Conservation (phyloP, 1,140 invertebrate genomes). For the Drosophila equinoxialis region DNA sequence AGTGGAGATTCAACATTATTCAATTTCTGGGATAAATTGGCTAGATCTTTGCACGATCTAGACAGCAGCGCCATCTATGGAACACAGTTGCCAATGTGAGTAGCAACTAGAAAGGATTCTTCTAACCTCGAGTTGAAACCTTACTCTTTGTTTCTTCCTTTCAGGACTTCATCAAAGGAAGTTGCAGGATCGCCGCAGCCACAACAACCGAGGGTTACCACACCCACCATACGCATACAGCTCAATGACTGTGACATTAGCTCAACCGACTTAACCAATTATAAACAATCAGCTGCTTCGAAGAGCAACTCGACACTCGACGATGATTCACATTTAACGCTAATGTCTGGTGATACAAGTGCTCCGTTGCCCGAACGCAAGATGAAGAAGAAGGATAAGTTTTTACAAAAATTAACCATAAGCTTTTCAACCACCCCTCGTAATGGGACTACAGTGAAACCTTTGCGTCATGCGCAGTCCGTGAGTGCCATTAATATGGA, state of each 20-base stretch:
- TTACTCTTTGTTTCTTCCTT: background rate
- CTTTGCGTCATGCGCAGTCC: slow-evolving; percentile 60
- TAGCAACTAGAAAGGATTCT: background rate
- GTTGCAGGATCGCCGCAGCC: background rate
- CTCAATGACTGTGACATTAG: slow-evolving; percentile 54
- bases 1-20: slow-evolving; percentile 84
- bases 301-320: slow-evolving; percentile 8
- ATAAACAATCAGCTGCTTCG: slow-evolving; percentile 10
- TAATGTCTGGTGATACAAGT: slow-evolving; percentile 46
- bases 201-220: slow-evolving; percentile 44
- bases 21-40: slow-evolving; percentile 87
- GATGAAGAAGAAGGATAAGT: slow-evolving; percentile 50
- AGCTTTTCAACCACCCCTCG: slow-evolving; percentile 38
- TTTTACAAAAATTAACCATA: slow-evolving; percentile 51
- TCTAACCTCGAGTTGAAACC: background rate
- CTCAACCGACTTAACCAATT: slow-evolving; percentile 54
- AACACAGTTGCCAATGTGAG: slow-evolving; percentile 44
- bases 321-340: slow-evolving; percentile 36
- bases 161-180: slow-evolving; percentile 52
- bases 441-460: slow-evolving; percentile 41
- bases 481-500: slow-evolving; percentile 62
- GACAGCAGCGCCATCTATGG: slow-evolving; percentile 49
- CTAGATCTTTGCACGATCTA: slow-evolving; percentile 83
- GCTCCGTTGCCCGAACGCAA: slow-evolving; percentile 54
- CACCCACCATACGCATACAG: slow-evolving; percentile 67